Conservation (phyloP, 2,888 invertebrate species). For the Lepeophtheirus nordmannii region DNA sequence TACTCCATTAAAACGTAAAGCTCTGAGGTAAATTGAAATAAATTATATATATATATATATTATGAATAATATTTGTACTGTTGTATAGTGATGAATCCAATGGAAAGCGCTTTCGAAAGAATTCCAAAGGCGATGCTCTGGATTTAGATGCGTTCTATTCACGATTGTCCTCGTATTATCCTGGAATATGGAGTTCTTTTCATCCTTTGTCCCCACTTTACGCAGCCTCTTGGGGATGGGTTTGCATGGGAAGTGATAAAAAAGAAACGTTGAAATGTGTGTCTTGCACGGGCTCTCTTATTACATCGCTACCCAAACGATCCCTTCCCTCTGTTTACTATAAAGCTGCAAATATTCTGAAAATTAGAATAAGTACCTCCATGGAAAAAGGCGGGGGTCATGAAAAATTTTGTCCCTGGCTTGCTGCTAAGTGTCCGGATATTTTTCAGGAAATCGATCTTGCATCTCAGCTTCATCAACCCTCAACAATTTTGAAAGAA, state of each 20-base stretch:
- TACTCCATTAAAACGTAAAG: no score
- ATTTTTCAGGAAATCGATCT: neutral
- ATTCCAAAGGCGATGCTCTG: neutral
- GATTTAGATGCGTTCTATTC: neutral
- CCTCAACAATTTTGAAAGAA: neutral
- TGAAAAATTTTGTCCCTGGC: neutral
- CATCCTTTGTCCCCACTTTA: neutral
- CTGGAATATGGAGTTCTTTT: neutral
- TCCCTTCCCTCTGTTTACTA: neutral
- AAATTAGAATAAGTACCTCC: neutral
- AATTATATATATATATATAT: no score
- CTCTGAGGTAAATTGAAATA: no score
- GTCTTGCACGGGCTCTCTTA: neutral
- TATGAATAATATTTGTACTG: no score
- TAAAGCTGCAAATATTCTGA: neutral
- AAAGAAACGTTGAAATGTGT: neutral
- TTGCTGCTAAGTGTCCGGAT: neutral
- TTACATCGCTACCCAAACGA: neutral
- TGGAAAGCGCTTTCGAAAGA: neutral
- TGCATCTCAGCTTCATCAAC: neutral
- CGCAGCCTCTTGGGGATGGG: constrained; percentile 2
- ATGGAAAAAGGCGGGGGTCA: neutral
- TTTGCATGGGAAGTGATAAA: neutral
- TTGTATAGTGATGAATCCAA: neutral
- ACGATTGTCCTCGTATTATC: neutral